Conservation (phyloP, 35 echinoderm and acorn worm species). For the Acanthaster planci region DNA sequence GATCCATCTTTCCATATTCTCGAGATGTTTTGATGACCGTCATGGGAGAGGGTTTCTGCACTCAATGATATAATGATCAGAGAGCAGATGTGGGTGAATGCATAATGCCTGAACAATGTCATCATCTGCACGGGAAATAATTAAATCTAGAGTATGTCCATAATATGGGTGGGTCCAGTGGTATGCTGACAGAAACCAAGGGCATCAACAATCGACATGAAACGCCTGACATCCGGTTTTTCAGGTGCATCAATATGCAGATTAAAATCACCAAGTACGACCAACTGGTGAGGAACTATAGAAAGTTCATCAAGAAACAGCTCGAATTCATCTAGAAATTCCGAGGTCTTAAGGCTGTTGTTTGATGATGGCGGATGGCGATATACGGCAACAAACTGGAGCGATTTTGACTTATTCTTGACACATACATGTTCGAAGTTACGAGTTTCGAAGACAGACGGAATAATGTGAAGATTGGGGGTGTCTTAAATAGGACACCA, state of each 20-base stretch:
- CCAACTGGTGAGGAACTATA: neutral
- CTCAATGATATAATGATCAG: neutral
- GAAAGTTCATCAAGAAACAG: neutral
- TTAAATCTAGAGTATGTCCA: slow-evolving; percentile 1
- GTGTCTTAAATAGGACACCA: neutral
- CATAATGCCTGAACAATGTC: neutral
- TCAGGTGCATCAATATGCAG: neutral
- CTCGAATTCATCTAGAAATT: neutral
- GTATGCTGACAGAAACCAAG: neutral
- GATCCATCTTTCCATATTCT: neutral
- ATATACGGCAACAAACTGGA: neutral
- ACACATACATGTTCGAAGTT: slow-evolving; percentile 14
- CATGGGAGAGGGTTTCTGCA: neutral
- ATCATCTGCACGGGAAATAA: neutral
- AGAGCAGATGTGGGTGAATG: neutral
- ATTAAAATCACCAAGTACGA: slow-evolving; percentile 11
- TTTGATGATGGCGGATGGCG: neutral
- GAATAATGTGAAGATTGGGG: neutral
- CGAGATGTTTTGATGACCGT: neutral
- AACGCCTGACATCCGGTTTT: neutral
- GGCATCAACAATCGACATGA: neutral
- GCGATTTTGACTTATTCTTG: neutral
- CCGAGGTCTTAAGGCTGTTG: neutral
- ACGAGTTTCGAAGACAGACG: neutral
- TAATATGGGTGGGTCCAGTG: neutral